Base-by-base conservation (phyloP, 2,888 invertebrate species). In the Scelioninae gen. 2 region DNA sequence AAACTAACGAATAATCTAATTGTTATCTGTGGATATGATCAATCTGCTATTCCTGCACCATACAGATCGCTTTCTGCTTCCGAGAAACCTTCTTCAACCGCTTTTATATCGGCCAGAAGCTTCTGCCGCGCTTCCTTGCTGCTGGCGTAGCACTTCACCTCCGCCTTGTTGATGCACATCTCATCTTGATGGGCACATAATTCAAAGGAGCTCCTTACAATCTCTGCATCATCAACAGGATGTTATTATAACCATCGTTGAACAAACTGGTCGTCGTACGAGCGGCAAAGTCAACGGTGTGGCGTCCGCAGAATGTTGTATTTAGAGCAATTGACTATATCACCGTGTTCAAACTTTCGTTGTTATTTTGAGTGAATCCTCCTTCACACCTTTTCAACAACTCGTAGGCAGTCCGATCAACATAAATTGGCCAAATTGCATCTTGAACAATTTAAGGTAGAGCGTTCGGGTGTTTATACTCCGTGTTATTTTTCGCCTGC, bases 61-160 rank as follows among this genome's bases (percentile, higher is more conserved):
- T 37, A 28, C 28, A 28, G 1, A 28, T 28, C 28, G 28, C 28
- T 10, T 28, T 28, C 28, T 2, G 28, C 3, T 28, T 3, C 28
- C 28, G 1, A 10, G 3, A 28, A 28, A 28, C 28, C 1, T 28
- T 1, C 28, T 28, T 28, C 3, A 1, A 3, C 28, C 7, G 28
- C 28, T 3, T 28, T 55, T n/a, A n/a, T 55, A 15, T 10, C 39
- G 1, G 18, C 19, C 0, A 35, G 16, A 25, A 55, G 25, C 41
- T 25, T 55, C 39, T 55, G 43, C 19, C 45, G 43, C 43, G 43
- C 33, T 61, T 52, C 13, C 11, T 61, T 45, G 19, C 39, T 39
- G 46, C 39, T 61, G 1, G 6, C 61, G 19, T 31, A 33, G n/a
- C 11, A 3, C 15, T 43, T 58, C 33, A 43, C 22, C 11, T 64